Conservation (phyloP, 2,113 vertebrate species). For the Phrynosoma blainvillii region DNA sequence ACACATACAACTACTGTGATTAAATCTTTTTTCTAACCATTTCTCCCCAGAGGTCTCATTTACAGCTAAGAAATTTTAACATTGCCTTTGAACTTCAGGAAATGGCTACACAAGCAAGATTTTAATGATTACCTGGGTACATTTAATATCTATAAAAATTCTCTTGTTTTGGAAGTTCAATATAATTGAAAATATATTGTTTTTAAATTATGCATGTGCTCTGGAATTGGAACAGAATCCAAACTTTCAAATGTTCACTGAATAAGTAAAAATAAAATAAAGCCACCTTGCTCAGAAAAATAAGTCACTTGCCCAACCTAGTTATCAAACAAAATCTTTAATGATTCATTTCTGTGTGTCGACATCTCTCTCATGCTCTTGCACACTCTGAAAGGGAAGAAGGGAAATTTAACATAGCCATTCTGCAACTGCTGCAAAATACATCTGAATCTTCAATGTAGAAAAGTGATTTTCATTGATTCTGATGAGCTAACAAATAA, state of each 20-base stretch:
- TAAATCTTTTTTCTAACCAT: constrained; percentile 63
- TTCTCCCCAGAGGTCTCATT: constrained; percentile 79
- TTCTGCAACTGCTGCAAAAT: background rate
- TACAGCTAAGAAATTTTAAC: constrained; percentile 70
- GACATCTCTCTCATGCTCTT: background rate
- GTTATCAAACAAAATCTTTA: background rate
- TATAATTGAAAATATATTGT: constrained; percentile 72
- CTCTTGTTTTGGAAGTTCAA: constrained; percentile 69
- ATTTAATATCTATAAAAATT: constrained; percentile 69
- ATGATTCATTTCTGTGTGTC: background rate
- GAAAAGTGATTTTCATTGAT: background rate
- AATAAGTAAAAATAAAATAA: background rate
- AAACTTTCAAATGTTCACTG: constrained; percentile 2
- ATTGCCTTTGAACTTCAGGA: constrained; percentile 70
- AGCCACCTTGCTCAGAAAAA: constrained; percentile 22
- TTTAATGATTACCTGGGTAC: constrained; percentile 78
- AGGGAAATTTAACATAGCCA: background rate
- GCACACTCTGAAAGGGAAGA: background rate
- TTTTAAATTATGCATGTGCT: constrained; percentile 73
- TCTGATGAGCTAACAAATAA: background rate
- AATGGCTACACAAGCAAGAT: constrained; percentile 70
- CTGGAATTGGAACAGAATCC: constrained; percentile 18
- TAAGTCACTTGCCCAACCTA: background rate
- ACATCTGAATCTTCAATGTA: background rate
- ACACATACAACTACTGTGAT: constrained; percentile 37